phyloP scores from a whole-genome alignment of 2,113 vertebrate genomes.

The Morone chrysops region DNA sequence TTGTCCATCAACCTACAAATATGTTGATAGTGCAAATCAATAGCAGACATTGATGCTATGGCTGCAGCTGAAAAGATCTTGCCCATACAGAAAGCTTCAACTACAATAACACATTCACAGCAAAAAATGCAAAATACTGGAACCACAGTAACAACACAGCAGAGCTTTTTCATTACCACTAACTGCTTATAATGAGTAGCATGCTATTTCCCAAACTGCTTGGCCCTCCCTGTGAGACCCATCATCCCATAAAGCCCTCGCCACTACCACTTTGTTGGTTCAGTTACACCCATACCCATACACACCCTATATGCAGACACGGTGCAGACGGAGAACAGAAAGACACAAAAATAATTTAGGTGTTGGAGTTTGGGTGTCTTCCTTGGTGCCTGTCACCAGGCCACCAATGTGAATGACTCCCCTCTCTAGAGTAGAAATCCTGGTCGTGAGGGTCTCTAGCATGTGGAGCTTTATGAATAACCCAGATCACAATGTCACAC shows the following conservation, averaged over 20 bases:
- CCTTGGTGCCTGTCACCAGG: background rate
- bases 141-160: constrained; percentile 46
- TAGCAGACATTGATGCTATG: background rate
- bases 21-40: constrained; percentile 31
- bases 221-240: constrained; percentile 58
- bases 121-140: constrained; percentile 38
- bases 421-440: background rate
- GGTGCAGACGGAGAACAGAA: constrained; percentile 27
- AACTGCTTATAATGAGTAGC: constrained; percentile 69
- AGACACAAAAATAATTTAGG: constrained; percentile 36
- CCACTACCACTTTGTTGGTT: constrained; percentile 68
- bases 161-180: constrained; percentile 63
- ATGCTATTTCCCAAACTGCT: constrained; percentile 59
- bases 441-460: constrained; percentile 25
- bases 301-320: constrained; percentile 38
- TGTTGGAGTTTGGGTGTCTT: constrained; percentile 26
- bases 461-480: constrained; percentile 69
- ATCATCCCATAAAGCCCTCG: constrained; percentile 59
- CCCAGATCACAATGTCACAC: constrained; percentile 47
- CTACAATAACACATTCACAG: constrained; percentile 49
- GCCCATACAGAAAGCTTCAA: constrained; percentile 10
- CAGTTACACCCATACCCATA: constrained; percentile 62
- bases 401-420: constrained; percentile 9
- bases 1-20: background rate
- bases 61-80: background rate